Evolutionary conservation across 2,888 invertebrate genomes (phyloP).

Genomic region (Nezara viridula): DNA sequence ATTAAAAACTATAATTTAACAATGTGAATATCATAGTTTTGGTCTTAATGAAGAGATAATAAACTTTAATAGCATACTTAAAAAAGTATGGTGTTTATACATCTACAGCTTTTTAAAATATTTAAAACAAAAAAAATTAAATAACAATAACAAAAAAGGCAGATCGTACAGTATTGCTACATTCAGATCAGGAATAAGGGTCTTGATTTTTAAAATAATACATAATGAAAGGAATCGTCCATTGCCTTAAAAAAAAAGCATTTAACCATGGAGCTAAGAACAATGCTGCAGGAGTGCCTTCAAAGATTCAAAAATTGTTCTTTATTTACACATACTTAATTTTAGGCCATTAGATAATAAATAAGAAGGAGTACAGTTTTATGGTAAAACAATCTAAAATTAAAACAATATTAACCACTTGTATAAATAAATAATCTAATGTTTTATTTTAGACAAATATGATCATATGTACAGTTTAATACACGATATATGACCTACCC

Average conservation of each 20-base stretch:
- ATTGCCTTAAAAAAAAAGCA: neutral
- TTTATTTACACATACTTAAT: slow-evolving; percentile 54
- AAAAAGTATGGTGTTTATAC: slow-evolving; percentile 5
- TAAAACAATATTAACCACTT: slow-evolving; percentile 28
- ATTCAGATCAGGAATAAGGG: slow-evolving; percentile 16
- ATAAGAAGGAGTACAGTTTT: slow-evolving; percentile 24
- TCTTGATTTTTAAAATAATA: slow-evolving; percentile 14
- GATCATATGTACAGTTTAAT: slow-evolving; percentile 55
- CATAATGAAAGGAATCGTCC: neutral
- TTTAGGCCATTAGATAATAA: slow-evolving; percentile 54
- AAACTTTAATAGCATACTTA: slow-evolving; percentile 3
- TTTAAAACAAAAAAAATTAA: neutral
- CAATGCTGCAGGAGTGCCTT: slow-evolving; percentile 14
- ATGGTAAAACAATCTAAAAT: slow-evolving; percentile 14
- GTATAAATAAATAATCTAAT: slow-evolving; percentile 45
- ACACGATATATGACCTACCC: slow-evolving; percentile 49
- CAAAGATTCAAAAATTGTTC: neutral
- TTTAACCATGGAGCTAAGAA: neutral
- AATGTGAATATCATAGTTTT: slow-evolving; percentile 25
- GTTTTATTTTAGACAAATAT: slow-evolving; percentile 23
- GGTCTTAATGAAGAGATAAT: slow-evolving; percentile 34
- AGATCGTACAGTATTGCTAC: slow-evolving; percentile 5
- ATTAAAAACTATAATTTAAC: slow-evolving; percentile 22
- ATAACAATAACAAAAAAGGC: neutral
- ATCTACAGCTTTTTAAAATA: neutral